Conservation (phyloP, 2,797 vertebrate species). For the Rhadinocentrus ornatus region DNA sequence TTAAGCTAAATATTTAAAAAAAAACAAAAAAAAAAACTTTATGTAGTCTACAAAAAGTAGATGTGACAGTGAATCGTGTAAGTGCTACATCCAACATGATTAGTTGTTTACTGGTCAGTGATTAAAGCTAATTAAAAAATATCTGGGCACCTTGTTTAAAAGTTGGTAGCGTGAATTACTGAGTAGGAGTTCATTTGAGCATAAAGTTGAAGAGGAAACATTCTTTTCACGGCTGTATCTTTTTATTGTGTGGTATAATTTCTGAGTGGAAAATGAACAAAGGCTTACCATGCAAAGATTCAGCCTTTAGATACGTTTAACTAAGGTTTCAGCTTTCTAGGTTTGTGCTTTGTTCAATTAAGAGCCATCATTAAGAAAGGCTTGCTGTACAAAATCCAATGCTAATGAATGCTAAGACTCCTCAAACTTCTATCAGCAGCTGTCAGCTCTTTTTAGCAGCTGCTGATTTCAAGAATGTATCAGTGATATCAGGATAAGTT, state of each 20-base stretch:
- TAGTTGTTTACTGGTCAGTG: no score
- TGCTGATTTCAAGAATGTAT: not conserved
- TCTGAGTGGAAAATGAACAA: not conserved
- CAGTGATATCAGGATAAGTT: not conserved
- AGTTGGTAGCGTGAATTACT: no score
- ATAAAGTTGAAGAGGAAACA: no score
- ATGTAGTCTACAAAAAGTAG: no score
- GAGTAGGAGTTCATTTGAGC: not conserved
- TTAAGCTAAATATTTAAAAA: no score
- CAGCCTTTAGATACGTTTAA: not conserved
- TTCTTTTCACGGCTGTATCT: no score
- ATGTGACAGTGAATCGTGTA: no score
- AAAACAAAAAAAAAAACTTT: no score
- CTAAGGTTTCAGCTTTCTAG: not conserved
- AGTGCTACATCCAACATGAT: no score
- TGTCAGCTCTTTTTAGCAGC: not conserved
- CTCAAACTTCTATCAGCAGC: not conserved
- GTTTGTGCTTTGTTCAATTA: not conserved
- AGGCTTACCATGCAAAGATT: not conserved
- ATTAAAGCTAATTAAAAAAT: no score
- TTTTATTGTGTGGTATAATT: not conserved
- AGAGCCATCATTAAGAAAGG: not conserved
- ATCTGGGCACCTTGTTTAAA: no score
- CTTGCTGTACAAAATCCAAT: not conserved
- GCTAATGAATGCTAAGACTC: not conserved